A percentile compares a stretch with the other conserved stretches of the same genome.
phyloP scores from a whole-genome alignment of 2,113 vertebrate genomes.

The Elephantulus edwardii region DNA sequence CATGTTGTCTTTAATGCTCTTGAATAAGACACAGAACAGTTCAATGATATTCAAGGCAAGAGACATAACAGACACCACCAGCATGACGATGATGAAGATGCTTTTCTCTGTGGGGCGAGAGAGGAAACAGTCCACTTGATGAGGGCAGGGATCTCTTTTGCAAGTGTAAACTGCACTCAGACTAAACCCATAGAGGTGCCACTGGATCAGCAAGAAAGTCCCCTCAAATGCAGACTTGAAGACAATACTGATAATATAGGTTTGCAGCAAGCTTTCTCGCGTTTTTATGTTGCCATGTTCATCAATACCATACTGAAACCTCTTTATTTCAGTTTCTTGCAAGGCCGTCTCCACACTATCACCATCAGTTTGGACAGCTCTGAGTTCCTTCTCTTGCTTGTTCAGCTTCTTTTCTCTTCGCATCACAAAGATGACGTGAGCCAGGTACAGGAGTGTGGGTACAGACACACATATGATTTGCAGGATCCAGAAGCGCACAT shows the following conservation, averaged over 20 bases:
- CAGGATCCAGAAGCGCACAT: slow-evolving; percentile 92
- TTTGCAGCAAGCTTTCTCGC: slow-evolving; percentile 90
- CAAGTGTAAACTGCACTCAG: slow-evolving; percentile 90
- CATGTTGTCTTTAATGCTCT: slow-evolving; percentile 90
- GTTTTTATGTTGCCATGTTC: slow-evolving; percentile 92
- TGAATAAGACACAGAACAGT: slow-evolving; percentile 92
- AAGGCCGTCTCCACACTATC: slow-evolving; percentile 89
- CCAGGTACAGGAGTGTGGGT: slow-evolving; percentile 91
- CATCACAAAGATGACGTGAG: slow-evolving; percentile 90
- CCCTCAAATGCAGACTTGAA: slow-evolving; percentile 93
- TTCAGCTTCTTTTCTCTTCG: slow-evolving; percentile 92
- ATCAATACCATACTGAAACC: slow-evolving; percentile 91
- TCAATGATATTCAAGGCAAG: slow-evolving; percentile 91
- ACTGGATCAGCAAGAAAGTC: slow-evolving; percentile 92
- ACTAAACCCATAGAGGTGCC: slow-evolving; percentile 94
- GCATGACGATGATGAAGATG: slow-evolving; percentile 95
- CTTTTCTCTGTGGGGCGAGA: slow-evolving; percentile 93
- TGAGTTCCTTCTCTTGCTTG: slow-evolving; percentile 89
- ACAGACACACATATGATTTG: slow-evolving; percentile 94
- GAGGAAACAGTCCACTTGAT: slow-evolving; percentile 93
- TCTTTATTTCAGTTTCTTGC: slow-evolving; percentile 92
- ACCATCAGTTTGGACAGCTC: slow-evolving; percentile 87
- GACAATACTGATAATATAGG: slow-evolving; percentile 92
- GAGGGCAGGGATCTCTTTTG: slow-evolving; percentile 87
- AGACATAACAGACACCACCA: slow-evolving; percentile 92